Base-by-base conservation (phyloP, 2,113 vertebrate species). In the Melanocharis versteri region DNA sequence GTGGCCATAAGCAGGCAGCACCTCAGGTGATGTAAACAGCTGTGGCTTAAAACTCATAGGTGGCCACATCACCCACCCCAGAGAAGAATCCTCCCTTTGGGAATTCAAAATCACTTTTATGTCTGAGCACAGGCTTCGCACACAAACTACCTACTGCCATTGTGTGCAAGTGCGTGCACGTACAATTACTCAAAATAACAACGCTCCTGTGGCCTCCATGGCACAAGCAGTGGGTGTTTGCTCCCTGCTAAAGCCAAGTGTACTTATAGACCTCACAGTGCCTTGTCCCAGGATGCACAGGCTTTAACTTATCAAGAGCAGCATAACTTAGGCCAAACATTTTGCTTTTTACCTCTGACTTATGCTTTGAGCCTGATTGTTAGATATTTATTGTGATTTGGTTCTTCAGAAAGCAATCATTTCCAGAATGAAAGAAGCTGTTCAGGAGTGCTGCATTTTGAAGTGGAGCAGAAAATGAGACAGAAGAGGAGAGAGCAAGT, bases 151-250 rank as follows among this genome's bases (percentile, higher is more conserved):
- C 44, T 42, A 3, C 72, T 77, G 33, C n/a, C 31, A 5, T 10
- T 4, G 5, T 27, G 28, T 31, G 15, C 17, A 39, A 19, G 7
- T 7, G 17, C 30, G 20, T 28, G 60, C 22, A 27, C 33, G 8
- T 2, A 9, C 4, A 68, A 14, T 35, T 47, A 39, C 9, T n/a
- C 20, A 17, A 54, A 80, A 50, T 0, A 3, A 50, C 62, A 75
- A n/a, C 5, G 24, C 5, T 71, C n/a, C 60, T 33, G 5, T 0
- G 3, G 42, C 37, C 48, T 57, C 39, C 40, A 7, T 2, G 6
- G 2, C 44, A 71, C 39, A 31, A 51, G 45, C 35, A 64, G n/a
- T 16, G 44, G 6, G 1, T 26, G 37, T 17, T n/a, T 33, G 7
- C 13, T 53, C 28, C 51, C 22, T 2, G 7, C 88, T 50, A 39